Evolutionary conservation across 1,140 invertebrate species (phyloP), one percentile per base, ranked within the genome.

Genomic region (Papilio dardanus): DNA sequence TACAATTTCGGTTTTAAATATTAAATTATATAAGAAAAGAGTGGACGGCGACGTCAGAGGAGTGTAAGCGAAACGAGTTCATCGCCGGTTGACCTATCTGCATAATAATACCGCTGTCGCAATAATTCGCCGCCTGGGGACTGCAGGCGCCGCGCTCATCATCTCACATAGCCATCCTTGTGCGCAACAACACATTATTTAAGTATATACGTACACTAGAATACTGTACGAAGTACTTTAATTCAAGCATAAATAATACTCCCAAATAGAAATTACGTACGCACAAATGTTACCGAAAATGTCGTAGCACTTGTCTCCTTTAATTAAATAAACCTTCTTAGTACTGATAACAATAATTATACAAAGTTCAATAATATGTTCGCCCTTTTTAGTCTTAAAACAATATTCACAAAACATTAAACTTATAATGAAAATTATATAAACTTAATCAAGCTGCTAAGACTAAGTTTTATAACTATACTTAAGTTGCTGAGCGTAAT

Each of bases 71-170:
- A 71, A 71, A 71, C 24, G 68, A 46, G 68, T 71, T 71, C 68
- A 71, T 21, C 66, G 66, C 66, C 68, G 68, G 37, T 46, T 71
- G 68, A 71, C 68, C 68, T 46, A 71, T 71, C 68, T 46, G 68
- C 40, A 71, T 71, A 50, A 71, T 71, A 50, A 71, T 42, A 69
- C 67, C 12, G 35, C 40, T 46, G 68, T 71, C 40, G 40, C 28
- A 37, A 69, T 69, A 30, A 71, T 71, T 71, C 24, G 40, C 68
- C 24, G 68, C 40, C 37, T 46, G 68, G 40, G 8, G 68, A 46
- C 19, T 71, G 68, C 68, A 71, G 68, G 68, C 68, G 68, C 37
- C 68, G 16, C 12, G 40, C 21, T 71, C 30, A 30, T 42, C 42
- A 46, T 28, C 33, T 50, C 54, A 30, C 54, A 62, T 62, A 24